Percentiles rank a stretch among this genome's conserved stretches.
Evolutionary conservation across 2,888 invertebrate species (phyloP).

Genomic region (Apodemia zela): DNA sequence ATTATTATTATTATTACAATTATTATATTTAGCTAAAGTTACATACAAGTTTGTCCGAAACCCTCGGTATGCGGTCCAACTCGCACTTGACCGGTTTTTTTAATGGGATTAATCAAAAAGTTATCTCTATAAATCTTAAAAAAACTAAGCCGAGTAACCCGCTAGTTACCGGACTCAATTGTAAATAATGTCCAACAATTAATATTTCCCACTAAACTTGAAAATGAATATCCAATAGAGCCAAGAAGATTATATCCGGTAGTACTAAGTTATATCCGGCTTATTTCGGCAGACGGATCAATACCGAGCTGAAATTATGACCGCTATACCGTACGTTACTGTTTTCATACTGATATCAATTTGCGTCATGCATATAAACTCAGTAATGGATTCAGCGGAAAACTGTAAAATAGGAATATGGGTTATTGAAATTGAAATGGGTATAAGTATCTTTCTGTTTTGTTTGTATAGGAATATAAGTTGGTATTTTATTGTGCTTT

Average conservation of each 20-base stretch:
- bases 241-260: constrained; percentile 5
- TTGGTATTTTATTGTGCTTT: too few species aligned
- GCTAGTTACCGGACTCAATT: too few species aligned
- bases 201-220: constrained; percentile 3
- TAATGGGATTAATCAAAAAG: too few species aligned
- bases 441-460: background rate
- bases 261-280: constrained; percentile 14
- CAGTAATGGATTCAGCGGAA: background rate
- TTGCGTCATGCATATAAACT: background rate
- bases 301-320: constrained; percentile 27
- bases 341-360: constrained; percentile 1
- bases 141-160: too few species aligned
- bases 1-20: too few species aligned
- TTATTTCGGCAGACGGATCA: constrained; percentile 26
- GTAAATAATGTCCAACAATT: background rate
- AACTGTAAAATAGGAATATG: background rate
- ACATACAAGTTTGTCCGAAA: too few species aligned
- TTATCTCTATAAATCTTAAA: too few species aligned
- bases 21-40: too few species aligned
- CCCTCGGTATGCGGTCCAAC: too few species aligned
- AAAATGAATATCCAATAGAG: constrained; percentile 4
- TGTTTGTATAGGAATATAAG: background rate
- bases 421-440: background rate
- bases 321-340: constrained; percentile 16
- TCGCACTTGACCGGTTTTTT: too few species aligned